Conservation (phyloP, 2,797 vertebrate genomes). For the Rhinichthys osculus region DNA sequence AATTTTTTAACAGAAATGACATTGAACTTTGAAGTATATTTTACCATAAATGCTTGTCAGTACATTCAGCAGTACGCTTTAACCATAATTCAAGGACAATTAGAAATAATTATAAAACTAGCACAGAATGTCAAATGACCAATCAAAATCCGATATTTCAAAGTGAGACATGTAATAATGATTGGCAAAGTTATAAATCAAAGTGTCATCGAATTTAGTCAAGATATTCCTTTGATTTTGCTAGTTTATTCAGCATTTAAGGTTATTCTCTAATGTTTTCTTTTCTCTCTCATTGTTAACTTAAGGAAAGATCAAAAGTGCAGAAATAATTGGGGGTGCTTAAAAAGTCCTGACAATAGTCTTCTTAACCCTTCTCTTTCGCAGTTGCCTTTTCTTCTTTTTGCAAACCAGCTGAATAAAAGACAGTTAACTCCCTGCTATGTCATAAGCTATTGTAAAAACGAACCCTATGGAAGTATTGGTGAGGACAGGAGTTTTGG, state of each 20-base stretch:
- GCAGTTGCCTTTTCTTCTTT: background rate
- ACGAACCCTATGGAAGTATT: background rate
- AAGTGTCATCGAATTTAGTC: background rate
- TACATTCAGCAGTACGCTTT: background rate
- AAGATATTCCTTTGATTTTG: background rate
- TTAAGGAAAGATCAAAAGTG: slow-evolving; percentile 14
- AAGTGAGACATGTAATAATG: background rate
- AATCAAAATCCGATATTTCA: background rate
- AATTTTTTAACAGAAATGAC: background rate
- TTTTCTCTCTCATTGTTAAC: slow-evolving; percentile 1
- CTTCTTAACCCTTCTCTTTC: background rate
- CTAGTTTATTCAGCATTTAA: background rate
- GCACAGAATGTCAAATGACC: background rate
- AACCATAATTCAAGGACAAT: background rate
- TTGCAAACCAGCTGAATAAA: slow-evolving; percentile 21
- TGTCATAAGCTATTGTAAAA: background rate
- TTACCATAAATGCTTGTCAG: background rate
- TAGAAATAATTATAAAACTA: background rate
- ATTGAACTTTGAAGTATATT: background rate
- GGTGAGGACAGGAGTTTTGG: background rate
- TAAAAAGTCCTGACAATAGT: slow-evolving; percentile 19
- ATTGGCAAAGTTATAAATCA: slow-evolving; percentile 3
- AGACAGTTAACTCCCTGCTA: background rate
- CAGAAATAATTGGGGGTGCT: slow-evolving; percentile 26
- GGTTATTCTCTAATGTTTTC: background rate